Conservation (phyloP, 2,888 invertebrate species). For the Emesis russula region DNA sequence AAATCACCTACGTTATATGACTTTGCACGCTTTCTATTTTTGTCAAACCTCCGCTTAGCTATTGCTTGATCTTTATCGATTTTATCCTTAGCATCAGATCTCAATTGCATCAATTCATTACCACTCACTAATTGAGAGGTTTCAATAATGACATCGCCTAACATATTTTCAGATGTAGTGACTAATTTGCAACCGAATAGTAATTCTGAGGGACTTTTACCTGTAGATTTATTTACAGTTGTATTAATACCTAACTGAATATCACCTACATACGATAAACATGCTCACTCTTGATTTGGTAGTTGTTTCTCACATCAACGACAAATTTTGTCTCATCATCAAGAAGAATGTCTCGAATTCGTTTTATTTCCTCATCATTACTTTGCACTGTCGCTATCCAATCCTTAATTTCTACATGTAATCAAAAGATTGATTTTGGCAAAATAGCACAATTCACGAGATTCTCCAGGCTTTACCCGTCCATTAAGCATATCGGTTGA, state of each 20-base stretch:
- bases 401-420: not conserved
- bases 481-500: constrained; percentile 69
- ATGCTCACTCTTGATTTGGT: constrained; percentile 55
- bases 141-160: constrained; percentile 40
- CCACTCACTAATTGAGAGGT: constrained; percentile 18
- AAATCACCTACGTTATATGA: constrained; percentile 68
- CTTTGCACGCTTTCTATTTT: constrained; percentile 43
- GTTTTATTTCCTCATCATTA: constrained; percentile 54
- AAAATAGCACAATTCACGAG: constrained; percentile 70
- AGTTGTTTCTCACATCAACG: constrained; percentile 72
- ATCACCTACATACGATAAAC: constrained; percentile 59
- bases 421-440: constrained; percentile 59
- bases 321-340: constrained; percentile 45
- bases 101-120: constrained; percentile 34
- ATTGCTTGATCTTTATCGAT: constrained; percentile 62
- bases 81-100: constrained; percentile 35
- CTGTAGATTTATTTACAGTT: constrained; percentile 53
- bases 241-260: constrained; percentile 67
- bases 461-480: constrained; percentile 49
- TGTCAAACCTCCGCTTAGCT: constrained; percentile 59
- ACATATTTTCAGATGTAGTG: constrained; percentile 27
- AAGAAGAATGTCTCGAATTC: constrained; percentile 43
- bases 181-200: constrained; percentile 64
- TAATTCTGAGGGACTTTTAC: constrained; percentile 62
- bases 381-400: constrained; percentile 45